A percentile compares a stretch with the other conserved stretches of the same genome.
Evolutionary conservation across 2,797 vertebrate species (phyloP).

Genomic region (Neoniphon sammara): DNA sequence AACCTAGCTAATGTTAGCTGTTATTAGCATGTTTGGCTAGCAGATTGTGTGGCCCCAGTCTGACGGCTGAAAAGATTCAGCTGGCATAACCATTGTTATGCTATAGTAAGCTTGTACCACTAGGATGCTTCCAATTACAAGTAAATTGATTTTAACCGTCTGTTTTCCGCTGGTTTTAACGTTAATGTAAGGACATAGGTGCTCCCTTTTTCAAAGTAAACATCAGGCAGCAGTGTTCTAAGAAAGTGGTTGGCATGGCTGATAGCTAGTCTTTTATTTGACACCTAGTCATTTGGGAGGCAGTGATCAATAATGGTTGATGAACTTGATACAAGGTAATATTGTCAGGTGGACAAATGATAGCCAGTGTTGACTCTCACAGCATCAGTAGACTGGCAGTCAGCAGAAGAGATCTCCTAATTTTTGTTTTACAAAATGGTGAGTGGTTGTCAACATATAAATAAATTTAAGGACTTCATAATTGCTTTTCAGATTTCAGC

Average conservation of each 20-base stretch:
- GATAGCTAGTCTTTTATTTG: not conserved
- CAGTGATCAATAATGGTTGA: conserved; percentile 8
- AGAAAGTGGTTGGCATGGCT: not conserved
- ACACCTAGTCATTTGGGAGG: not conserved
- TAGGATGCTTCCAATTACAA: not conserved
- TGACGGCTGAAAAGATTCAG: not conserved
- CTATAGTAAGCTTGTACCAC: not conserved
- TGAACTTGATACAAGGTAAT: not conserved
- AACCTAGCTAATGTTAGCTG: conserved; percentile 59
- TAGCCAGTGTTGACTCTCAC: conserved; percentile 16
- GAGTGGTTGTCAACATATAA: conserved; percentile 1
- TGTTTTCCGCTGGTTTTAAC: too few species aligned
- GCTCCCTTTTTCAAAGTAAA: conserved; percentile 44
- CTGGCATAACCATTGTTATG: not conserved
- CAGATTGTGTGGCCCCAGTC: conserved; percentile 20
- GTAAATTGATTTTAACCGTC: too few species aligned
- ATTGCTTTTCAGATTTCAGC: not conserved
- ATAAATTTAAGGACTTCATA: not conserved
- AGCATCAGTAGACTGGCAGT: conserved; percentile 3
- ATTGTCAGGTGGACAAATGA: conserved; percentile 4
- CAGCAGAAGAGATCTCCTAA: not conserved
- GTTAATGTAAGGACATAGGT: not conserved
- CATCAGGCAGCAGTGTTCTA: conserved; percentile 23
- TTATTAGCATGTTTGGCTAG: conserved; percentile 72
- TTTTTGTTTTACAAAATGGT: not conserved